Evolutionary conservation across 2,797 vertebrate genomes (phyloP).

Genomic region (Chrysocyon brachyurus): DNA sequence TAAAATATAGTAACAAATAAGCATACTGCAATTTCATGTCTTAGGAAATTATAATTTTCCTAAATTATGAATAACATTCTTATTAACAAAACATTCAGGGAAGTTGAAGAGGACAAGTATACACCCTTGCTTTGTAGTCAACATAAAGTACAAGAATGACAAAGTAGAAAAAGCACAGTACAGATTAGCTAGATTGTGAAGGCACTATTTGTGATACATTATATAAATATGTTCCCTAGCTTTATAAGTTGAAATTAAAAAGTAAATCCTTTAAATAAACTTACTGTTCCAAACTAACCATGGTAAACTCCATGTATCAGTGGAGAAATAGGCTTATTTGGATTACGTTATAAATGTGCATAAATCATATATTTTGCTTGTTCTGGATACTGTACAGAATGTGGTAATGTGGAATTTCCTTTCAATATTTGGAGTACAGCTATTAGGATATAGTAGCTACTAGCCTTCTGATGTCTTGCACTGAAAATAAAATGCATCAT

Average conservation of each 20-base stretch:
- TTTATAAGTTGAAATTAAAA: slow-evolving; percentile 44
- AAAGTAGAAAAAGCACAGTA: not conserved
- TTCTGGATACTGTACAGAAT: not conserved
- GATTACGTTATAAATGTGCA: not conserved
- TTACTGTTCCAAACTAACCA: not conserved
- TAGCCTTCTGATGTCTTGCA: slow-evolving; percentile 57
- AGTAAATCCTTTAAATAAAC: slow-evolving; percentile 19
- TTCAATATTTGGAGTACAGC: slow-evolving; percentile 51
- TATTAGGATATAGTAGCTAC: slow-evolving; percentile 56
- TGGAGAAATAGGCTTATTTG: not conserved
- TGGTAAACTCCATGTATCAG: not conserved
- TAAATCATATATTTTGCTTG: slow-evolving; percentile 65
- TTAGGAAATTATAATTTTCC: not conserved
- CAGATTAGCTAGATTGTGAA: not conserved
- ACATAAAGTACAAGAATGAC: not conserved
- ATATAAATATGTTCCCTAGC: not conserved
- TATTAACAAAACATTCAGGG: not conserved
- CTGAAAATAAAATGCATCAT: slow-evolving; percentile 69
- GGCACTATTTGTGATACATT: not conserved
- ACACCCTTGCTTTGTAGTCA: not conserved
- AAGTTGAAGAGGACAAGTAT: not conserved
- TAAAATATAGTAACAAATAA: not conserved
- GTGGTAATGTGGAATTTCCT: slow-evolving; percentile 43
- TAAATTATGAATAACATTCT: not conserved
- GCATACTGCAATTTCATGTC: not conserved